These are phyloP conservation scores for Loris lydekkerianus DNA, from an alignment of 2,797 vertebrate species.

Conservation along the genomic window DNA sequence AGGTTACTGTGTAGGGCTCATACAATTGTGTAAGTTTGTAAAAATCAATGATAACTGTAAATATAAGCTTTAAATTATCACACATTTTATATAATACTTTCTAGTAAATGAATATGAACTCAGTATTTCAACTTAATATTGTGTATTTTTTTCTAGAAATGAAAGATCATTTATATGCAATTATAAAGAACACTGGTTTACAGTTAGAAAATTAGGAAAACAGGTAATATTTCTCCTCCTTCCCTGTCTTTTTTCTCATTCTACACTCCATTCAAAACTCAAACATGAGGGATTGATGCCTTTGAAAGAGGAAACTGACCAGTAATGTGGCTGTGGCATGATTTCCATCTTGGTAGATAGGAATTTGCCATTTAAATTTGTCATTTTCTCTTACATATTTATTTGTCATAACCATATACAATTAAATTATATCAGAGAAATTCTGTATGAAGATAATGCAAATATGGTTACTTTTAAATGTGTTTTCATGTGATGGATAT, in stretches of 20 bases:
- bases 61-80: slow-evolving; percentile 36
- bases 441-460: slow-evolving; percentile 7
- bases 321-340: slow-evolving; percentile 31
- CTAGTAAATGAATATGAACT: slow-evolving; percentile 68
- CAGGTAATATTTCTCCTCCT: slow-evolving; percentile 91
- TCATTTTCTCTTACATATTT: not conserved
- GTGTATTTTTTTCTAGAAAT: slow-evolving; percentile 94
- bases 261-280: slow-evolving; percentile 60
- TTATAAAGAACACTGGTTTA: slow-evolving; percentile 99
- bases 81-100: slow-evolving; percentile 49
- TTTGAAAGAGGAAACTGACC: slow-evolving; percentile 57
- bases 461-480: not conserved
- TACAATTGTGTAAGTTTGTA: not conserved
- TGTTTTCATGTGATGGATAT: slow-evolving; percentile 38
- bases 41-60: slow-evolving; percentile 50
- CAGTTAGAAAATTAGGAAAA: slow-evolving; percentile 99
- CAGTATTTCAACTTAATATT: slow-evolving; percentile 83
- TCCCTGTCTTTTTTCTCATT: slow-evolving; percentile 81
- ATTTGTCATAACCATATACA: not conserved
- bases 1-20: slow-evolving; percentile 32
- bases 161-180: slow-evolving; percentile 99
- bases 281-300: slow-evolving; percentile 58
- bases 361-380: slow-evolving; percentile 14
- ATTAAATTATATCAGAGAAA: slow-evolving; percentile 24
- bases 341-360: slow-evolving; percentile 21